Base-by-base conservation (phyloP, 2,113 vertebrate species). In the Pangasianodon hypophthalmus region DNA sequence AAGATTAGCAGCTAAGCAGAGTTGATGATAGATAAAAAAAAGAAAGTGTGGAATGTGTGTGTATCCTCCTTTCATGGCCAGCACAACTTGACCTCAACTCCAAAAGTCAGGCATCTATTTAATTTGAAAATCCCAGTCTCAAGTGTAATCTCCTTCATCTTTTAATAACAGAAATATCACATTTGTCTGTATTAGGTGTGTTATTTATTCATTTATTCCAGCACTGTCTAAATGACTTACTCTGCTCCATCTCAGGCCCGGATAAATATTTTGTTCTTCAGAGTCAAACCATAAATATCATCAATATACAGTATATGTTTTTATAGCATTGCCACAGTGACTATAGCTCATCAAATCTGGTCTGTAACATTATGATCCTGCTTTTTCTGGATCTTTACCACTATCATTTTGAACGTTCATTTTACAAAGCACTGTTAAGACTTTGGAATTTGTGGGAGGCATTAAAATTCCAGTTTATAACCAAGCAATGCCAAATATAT, bases 391-490 rank as follows among this genome's bases (percentile, higher is more conserved):
- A 90, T 88, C 90, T 87, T 90, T 87, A 80, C 29, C 64, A 88
- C 87, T 88, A 82, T 80, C 91, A 87, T 90, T 88, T 77, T 91
- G 75, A 24, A 60, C 19, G 32, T 5, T 69, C 8, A 16, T 4
- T 29, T 46, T 26, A 79, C 77, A 92, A 67, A 85, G 93, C 14
- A 10, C 93, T 91, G 85, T 90, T 84, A 88, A 91, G 84, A 92
- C 90, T 37, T 87, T 91, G 93, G 94, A 94, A 93, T 94, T 94
- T 93, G 91, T 91, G 73, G 44, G 44, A 37, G 44, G 24, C 46
- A 32, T 24, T 93, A n/a, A 80, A 80, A 16, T 16, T 50, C 26
- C 24, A 80, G 24, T 71, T 84, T 18, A 83, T 6, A 83, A 58
- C 50, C n/a, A 54, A 26, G n/a, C 46, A 54, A 54, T 54, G 50